Base-by-base conservation (phyloP, 2,113 vertebrate genomes). In the Cyphomyrus plagiostoma region DNA sequence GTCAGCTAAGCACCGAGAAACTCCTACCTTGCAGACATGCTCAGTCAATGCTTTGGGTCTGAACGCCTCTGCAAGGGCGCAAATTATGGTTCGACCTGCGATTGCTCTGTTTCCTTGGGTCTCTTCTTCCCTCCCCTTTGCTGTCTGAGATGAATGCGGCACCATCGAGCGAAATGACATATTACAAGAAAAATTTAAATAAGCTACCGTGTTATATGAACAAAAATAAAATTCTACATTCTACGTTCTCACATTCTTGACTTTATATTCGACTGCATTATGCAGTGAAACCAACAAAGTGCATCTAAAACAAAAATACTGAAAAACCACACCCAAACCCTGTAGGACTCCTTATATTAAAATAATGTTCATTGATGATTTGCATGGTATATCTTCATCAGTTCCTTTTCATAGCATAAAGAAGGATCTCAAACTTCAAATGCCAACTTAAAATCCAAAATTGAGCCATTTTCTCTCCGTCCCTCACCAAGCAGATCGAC, bases 1-100 rank as follows among this genome's bases (percentile, higher is more conserved):
- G 95, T 95, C 95, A 94, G 92, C 93, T 91, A 91, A 87, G 93
- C 77, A 77, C 77, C 77, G 26, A 87, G 26, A 90, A 91, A 80
- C 89, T 89, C 89, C 52, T 70, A 35, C 66, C 52, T 58, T 62
- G 35, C 89, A 89, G 89, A 89, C 74, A 53, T 42, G 42, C 74
- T 45, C 39, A 89, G 53, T 42, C 50, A 45, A 42, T 23, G 35
- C 80, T 52, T 84, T 52, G 42, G 17, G 23, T 84, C 39, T 89
- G 80, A 19, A 42, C 50, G 21, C 23, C 50, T 15, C 19, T 87
- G 15, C 56, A 45, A 45, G 52, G 53, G 87, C 62, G 89, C 45
- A 89, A 89, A 85, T 85, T 58, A 84, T 58, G 23, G 6, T 66
- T 17, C 42, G 39, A 48, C 77, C 21, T 26, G 23, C 39, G 39